Conservation (phyloP, 1,140 invertebrate genomes). For the Drosophila sturtevanti region DNA sequence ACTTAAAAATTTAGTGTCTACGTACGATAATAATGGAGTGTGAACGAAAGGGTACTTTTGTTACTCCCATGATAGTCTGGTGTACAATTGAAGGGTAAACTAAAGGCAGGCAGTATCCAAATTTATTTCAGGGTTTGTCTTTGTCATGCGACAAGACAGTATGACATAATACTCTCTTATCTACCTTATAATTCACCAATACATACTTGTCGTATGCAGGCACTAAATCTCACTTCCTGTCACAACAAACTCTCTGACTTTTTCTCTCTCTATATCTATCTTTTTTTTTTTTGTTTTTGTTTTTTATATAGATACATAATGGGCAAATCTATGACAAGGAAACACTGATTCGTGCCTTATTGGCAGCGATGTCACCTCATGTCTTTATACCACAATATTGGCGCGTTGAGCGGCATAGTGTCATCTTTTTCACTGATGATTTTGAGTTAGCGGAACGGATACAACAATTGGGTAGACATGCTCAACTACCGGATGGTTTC, state of each 20-base stretch:
- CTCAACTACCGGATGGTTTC: slow-evolving; percentile 87
- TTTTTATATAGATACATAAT: slow-evolving; percentile 85
- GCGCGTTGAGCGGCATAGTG: slow-evolving; percentile 84
- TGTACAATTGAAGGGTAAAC: too few relatives aligned
- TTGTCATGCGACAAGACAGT: background rate
- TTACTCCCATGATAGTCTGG: too few relatives aligned
- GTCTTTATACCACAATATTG: slow-evolving; percentile 87
- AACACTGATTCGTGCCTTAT: slow-evolving; percentile 85
- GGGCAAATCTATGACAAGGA: slow-evolving; percentile 89
- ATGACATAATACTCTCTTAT: background rate
- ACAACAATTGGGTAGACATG: slow-evolving; percentile 85
- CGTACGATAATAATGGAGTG: too few relatives aligned
- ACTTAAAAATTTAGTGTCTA: too few relatives aligned
- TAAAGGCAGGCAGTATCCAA: background rate
- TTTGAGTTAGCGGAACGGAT: slow-evolving; percentile 87
- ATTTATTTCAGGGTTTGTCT: background rate
- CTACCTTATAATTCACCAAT: background rate
- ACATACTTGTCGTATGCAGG: background rate
- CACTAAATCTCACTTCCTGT: background rate
- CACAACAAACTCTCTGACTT: too few relatives aligned
- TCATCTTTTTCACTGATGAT: slow-evolving; percentile 89
- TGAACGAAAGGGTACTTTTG: too few relatives aligned
- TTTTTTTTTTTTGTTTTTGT: background rate
- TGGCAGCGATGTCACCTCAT: slow-evolving; percentile 86
- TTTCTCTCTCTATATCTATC: background rate